These are phyloP conservation scores for Amphipoea lucens DNA, from an alignment of 2,888 invertebrate genomes.

Conservation along the genomic window DNA sequence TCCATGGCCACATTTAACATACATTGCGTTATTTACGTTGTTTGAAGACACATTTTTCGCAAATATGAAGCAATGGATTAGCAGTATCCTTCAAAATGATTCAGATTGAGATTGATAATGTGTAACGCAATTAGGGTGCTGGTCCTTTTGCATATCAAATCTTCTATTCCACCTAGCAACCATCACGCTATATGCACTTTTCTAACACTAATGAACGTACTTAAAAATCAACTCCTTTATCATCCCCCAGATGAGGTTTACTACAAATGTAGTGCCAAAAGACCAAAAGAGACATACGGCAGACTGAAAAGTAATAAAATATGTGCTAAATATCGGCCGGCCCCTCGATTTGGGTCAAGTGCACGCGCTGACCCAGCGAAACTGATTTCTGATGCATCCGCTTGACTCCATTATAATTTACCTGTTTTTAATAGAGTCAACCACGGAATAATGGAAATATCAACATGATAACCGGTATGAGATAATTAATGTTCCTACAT, in stretches of 20 bases:
- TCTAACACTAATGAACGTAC: no score
- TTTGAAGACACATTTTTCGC: no score
- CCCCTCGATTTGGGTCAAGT: constrained; percentile 62
- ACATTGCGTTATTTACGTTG: no score
- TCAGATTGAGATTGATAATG: no score
- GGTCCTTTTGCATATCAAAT: neutral
- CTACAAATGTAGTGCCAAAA: neutral
- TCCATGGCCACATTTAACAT: no score
- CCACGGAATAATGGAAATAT: constrained; percentile 13
- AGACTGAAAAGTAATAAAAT: constrained; percentile 51
- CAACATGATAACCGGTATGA: neutral
- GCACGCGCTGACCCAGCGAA: constrained; percentile 52
- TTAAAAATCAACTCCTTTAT: neutral
- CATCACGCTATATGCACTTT: neutral
- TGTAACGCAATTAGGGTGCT: no score
- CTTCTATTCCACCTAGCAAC: neutral
- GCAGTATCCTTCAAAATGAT: no score
- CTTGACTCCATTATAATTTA: constrained; percentile 46
- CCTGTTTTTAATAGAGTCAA: constrained; percentile 33
- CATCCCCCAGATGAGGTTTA: neutral
- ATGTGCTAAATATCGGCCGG: constrained; percentile 57
- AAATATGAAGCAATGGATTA: no score
- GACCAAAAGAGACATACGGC: constrained; percentile 20
- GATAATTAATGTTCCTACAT: neutral
- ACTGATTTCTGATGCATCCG: constrained; percentile 61